phyloP scores from a whole-genome alignment of 1,140 invertebrate genomes.

The Ceratosolen solmsi region DNA sequence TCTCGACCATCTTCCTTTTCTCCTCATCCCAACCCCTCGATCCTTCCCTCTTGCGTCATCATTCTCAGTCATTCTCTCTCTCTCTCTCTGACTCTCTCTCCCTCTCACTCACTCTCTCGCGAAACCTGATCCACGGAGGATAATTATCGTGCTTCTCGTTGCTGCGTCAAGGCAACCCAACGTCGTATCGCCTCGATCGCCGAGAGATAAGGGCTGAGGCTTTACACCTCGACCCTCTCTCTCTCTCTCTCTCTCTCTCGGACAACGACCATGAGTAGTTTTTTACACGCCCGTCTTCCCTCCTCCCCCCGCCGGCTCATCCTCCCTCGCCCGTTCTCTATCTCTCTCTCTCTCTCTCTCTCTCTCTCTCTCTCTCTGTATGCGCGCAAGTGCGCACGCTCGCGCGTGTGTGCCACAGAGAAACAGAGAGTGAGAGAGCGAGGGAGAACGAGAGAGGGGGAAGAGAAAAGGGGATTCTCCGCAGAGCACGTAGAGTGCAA shows the following conservation, averaged over 20 bases:
- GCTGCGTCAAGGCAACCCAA: conserved; percentile 40
- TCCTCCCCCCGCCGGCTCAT: not conserved
- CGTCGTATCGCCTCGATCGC: conserved; percentile 48
- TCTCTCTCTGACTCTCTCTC: conserved; percentile 19
- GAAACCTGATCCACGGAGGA: conserved; percentile 50
- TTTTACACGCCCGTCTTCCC: conserved; percentile 31
- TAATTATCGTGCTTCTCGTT: conserved; percentile 50
- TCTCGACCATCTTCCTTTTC: not conserved
- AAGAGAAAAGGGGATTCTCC: conserved; percentile 33
- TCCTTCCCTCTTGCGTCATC: conserved; percentile 31
- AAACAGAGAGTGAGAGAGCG: not conserved
- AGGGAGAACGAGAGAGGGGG: not conserved
- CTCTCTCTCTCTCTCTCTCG: conserved; percentile 9
- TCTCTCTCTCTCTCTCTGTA: conserved; percentile 5
- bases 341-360: not conserved
- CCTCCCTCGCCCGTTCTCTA: too few species aligned
- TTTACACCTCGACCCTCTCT: conserved; percentile 37
- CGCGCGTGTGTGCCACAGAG: not conserved
- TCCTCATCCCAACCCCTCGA: not conserved
- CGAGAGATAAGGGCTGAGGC: conserved; percentile 39
- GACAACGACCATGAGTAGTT: conserved; percentile 35
- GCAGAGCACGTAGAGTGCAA: not conserved
- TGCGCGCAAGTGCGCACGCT: not conserved
- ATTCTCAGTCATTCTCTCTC: conserved; percentile 27
- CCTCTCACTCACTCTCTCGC: conserved; percentile 12